Conservation (phyloP, 2,797 vertebrate species). For the Neoniphon sammara region DNA sequence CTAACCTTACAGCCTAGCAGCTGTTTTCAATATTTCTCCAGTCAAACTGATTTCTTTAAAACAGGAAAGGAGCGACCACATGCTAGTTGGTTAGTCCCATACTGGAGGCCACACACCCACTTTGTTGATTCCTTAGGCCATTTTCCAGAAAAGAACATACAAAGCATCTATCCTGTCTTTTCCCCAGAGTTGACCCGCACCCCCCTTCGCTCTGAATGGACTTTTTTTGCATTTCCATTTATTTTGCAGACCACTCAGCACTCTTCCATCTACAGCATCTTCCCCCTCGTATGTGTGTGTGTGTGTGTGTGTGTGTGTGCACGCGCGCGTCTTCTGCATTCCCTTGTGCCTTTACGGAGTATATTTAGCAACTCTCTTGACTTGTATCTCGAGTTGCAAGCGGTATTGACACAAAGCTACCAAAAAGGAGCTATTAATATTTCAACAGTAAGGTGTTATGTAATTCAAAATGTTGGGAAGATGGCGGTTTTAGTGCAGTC, state of each 20-base stretch:
- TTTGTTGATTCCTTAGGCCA: background rate
- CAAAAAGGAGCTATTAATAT: constrained; percentile 64
- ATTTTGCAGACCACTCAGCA: constrained; percentile 10
- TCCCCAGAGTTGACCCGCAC: background rate
- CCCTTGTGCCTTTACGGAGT: constrained; percentile 37
- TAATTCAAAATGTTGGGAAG: constrained; percentile 35
- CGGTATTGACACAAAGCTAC: constrained; percentile 47
- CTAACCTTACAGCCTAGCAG: constrained; percentile 25
- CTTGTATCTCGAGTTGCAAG: constrained; percentile 42
- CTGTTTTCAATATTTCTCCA: constrained; percentile 24
- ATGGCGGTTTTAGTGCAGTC: constrained; percentile 27
- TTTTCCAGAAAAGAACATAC: too few relatives aligned
- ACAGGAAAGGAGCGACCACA: constrained; percentile 32
- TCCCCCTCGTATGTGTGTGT: background rate
- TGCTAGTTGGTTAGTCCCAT: constrained; percentile 26
- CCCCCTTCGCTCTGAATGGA: background rate
- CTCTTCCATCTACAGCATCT: constrained; percentile 19
- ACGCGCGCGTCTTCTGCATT: constrained; percentile 7
- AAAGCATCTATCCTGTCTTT: too few relatives aligned
- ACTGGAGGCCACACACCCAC: constrained; percentile 5
- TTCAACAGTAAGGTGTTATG: constrained; percentile 53
- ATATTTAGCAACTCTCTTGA: constrained; percentile 70
- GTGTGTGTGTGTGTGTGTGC: constrained; percentile 9
- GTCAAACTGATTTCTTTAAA: constrained; percentile 24
- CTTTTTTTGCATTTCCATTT: background rate